Evolutionary conservation across 2,888 invertebrate species (phyloP).

Genomic region (Lottia scabra): DNA sequence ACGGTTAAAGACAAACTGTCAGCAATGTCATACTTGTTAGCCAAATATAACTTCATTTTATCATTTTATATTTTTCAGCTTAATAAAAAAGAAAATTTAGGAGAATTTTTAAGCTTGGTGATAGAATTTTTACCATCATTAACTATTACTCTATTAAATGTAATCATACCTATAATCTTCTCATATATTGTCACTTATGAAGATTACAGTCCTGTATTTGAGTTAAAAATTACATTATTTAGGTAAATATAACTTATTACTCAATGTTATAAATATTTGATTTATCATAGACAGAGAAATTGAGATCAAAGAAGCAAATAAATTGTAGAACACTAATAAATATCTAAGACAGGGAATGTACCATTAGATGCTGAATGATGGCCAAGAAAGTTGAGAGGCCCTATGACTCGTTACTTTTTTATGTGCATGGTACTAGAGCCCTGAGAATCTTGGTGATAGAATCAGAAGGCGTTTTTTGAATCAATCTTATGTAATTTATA

Average conservation of each 20-base stretch:
- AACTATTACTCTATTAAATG: constrained; percentile 81
- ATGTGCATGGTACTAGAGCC: no score
- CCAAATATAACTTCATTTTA: no score
- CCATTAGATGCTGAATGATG: no score
- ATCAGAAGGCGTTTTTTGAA: no score
- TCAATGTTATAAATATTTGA: not conserved
- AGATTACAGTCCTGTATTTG: constrained; percentile 79
- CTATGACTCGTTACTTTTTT: no score
- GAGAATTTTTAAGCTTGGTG: constrained; percentile 69
- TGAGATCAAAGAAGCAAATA: no score
- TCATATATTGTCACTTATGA: constrained; percentile 79
- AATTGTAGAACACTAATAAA: no score
- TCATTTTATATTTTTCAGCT: not conserved
- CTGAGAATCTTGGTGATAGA: no score
- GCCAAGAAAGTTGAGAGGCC: no score
- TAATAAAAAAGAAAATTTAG: constrained; percentile 35
- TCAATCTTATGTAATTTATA: not conserved
- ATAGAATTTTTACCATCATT: constrained; percentile 83
- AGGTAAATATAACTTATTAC: constrained; percentile 66
- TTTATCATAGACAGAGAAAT: not conserved
- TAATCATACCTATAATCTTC: constrained; percentile 81
- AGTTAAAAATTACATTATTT: constrained; percentile 78
- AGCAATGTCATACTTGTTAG: no score
- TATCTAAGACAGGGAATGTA: no score
- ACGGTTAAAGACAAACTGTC: no score